Evolutionary conservation across 1,140 invertebrate genomes (phyloP).

Genomic region (Psix sp.): DNA sequence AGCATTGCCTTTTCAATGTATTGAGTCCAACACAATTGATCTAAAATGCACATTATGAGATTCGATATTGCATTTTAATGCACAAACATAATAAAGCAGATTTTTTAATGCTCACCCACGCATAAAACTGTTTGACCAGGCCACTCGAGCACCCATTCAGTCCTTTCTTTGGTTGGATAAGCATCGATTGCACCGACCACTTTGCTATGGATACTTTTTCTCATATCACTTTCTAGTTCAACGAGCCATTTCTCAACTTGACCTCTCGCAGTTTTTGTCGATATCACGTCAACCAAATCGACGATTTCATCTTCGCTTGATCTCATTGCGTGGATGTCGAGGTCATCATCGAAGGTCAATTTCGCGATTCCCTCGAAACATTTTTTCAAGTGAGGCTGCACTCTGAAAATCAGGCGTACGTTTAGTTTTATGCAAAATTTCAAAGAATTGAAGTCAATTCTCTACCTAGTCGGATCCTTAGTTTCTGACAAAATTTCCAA

Average conservation of each 20-base stretch:
- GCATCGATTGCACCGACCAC: constrained; percentile 81
- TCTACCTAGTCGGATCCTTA: constrained; percentile 93
- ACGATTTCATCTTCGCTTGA: constrained; percentile 94
- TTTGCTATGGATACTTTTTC: constrained; percentile 86
- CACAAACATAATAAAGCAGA: background rate
- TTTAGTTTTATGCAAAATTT: background rate
- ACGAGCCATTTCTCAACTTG: constrained; percentile 98
- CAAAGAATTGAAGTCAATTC: constrained; percentile 5
- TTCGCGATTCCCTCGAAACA: constrained; percentile 95
- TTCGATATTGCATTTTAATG: background rate
- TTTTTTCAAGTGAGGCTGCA: constrained; percentile 97
- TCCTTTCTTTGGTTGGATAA: constrained; percentile 82
- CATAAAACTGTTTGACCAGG: constrained; percentile 93
- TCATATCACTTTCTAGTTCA: constrained; percentile 92
- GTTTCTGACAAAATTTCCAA: constrained; percentile 98
- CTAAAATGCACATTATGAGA: constrained; percentile 14
- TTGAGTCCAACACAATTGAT: constrained; percentile 90
- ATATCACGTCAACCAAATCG: constrained; percentile 85
- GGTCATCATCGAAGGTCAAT: constrained; percentile 89
- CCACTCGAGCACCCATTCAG: constrained; percentile 90
- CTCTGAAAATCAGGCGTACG: constrained; percentile 77
- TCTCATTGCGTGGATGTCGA: constrained; percentile 93
- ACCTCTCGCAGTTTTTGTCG: constrained; percentile 90
- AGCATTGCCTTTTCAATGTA: constrained; percentile 87
- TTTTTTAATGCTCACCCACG: constrained; percentile 78